Evolutionary conservation across 92 coral and sea anemone genomes (phyloP).

Genomic region (Diadumene lineata): DNA sequence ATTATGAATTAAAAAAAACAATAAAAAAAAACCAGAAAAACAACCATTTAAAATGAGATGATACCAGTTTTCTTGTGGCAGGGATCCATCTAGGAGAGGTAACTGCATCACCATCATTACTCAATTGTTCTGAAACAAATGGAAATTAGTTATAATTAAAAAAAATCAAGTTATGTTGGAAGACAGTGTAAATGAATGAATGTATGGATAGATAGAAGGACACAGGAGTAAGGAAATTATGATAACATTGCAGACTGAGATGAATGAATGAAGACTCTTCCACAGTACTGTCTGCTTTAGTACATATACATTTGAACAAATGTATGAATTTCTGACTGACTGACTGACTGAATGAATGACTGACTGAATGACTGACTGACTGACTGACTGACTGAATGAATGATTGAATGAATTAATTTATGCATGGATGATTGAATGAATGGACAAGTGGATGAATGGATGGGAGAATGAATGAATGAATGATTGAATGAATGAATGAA

Average conservation of each 20-base stretch:
- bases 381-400: neutral
- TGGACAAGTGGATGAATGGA: neutral
- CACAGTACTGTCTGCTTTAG: too few species aligned
- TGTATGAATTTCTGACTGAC: neutral
- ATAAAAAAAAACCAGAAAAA: too few species aligned
- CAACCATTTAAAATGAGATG: too few species aligned
- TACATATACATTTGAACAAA: neutral
- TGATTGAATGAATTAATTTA: neutral
- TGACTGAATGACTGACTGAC: conserved; percentile 49
- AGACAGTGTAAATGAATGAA: neutral
- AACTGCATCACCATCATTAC: conserved; percentile 56
- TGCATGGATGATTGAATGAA: neutral
- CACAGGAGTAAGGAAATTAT: neutral
- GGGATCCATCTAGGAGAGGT: conserved; percentile 62
- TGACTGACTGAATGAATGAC: neutral
- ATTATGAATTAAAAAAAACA: too few species aligned
- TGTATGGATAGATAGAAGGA: neutral
- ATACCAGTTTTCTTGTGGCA: neutral
- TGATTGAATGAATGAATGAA: neutral
- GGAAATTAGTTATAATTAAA: neutral
- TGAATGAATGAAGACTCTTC: neutral
- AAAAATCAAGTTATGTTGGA: neutral
- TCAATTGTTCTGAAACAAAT: conserved; percentile 53
- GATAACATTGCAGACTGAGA: neutral
- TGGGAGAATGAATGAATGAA: neutral